Percentiles rank a stretch among this genome's conserved stretches.
Conservation (phyloP, 2,113 vertebrate species). For the Sula dactylatra region DNA sequence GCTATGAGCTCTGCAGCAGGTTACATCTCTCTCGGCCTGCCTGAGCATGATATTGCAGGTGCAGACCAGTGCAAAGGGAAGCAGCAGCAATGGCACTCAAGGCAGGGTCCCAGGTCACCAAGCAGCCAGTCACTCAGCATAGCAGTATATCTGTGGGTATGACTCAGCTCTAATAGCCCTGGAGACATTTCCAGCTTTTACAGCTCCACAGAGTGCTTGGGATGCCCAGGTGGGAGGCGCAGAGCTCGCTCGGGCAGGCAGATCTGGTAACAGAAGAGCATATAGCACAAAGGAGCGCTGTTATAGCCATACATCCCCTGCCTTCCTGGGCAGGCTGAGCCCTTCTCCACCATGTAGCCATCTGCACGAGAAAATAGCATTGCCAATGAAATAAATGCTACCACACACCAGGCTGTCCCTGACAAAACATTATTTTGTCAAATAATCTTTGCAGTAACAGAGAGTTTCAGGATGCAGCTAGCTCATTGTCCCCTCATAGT, state of each 20-base stretch:
- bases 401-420: neutral
- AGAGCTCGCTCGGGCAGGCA: accelerated
- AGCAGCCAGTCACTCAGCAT: neutral
- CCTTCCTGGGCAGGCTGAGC: neutral
- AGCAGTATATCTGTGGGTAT: neutral
- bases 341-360: neutral
- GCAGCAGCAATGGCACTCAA: neutral
- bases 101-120: neutral
- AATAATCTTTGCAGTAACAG: neutral
- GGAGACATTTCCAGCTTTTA: neutral
- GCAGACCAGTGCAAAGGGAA: neutral
- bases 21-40: neutral
- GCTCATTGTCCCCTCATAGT: neutral
- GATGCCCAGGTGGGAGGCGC: neutral
- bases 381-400: neutral
- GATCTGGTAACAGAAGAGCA: neutral
- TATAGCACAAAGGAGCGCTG: neutral
- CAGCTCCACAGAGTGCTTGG: neutral
- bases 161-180: neutral
- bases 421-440: neutral
- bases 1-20: neutral
- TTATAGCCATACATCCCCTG: neutral
- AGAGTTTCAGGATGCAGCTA: neutral
- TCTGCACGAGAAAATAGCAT: neutral
- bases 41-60: neutral